Base-by-base conservation (phyloP, 2,888 invertebrate genomes). In the Andrena flavipes region DNA sequence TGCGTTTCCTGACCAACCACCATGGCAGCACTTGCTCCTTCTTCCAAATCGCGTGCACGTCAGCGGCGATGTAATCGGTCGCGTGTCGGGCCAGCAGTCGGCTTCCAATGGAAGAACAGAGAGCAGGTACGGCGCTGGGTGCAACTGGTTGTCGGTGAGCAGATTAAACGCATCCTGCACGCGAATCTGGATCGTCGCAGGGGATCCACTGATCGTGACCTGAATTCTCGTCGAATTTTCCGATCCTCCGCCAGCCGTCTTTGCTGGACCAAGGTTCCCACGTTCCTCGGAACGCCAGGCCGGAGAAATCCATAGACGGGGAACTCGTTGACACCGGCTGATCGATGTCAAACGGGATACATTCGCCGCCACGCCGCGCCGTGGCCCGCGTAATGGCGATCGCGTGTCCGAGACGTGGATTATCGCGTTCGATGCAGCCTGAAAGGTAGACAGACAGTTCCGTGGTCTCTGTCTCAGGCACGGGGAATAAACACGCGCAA, bases 321-420 rank as follows among this genome's bases (percentile, higher is more conserved):
- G 23, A 70, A 49, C 49, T 74, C 49, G 29, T 74, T 65, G 49
- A 67, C 78, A 63, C 29, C 26, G 30, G n/a, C 67, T n/a, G 76
- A 70, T 70, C 30, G 76, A 68, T 54, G 60, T 75, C 67, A 75
- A 78, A 56, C 35, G 65, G 67, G 68, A 62, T 33, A 68, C n/a
- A 8, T 62, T n/a, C 13, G 16, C 13, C 42, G 42, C 42, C 16
- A 29, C 20, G n/a, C 26, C 51, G 60, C 20, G 13, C 33, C 51
- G 60, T 7, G 29, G 62, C 42, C 60, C 16, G 42, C 20, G 42
- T 62, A 33, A 68, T 76, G 54, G 35, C 13, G 30, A 29, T 70
- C 70, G 70, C 70, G 35, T 69, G 68, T 54, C 4, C 13, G 42
- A 42, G 16, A 42, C 23, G 13, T n/a, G 29, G 29, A 23, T 48